Evolutionary conservation across 2,888 invertebrate species (phyloP).

Genomic region (Eudemis profundana): DNA sequence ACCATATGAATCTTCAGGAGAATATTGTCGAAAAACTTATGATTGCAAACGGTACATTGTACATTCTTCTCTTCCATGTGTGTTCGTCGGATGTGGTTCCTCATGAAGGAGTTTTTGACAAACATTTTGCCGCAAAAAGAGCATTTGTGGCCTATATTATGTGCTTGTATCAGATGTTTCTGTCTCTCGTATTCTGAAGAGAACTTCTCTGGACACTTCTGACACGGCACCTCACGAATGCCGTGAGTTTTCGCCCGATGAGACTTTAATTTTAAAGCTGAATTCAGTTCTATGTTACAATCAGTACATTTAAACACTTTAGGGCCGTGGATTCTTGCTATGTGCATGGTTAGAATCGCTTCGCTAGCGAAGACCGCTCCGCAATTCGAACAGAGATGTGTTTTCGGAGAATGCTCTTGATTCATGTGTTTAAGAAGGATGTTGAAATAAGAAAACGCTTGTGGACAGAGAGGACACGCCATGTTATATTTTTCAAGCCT

Average conservation of each 20-base stretch:
- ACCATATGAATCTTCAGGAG: slow-evolving; percentile 68
- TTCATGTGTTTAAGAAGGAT: slow-evolving; percentile 47
- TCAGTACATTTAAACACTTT: slow-evolving; percentile 43
- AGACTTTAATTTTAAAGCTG: slow-evolving; percentile 41
- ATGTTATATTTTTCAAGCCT: slow-evolving; percentile 46
- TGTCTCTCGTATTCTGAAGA: slow-evolving; percentile 44
- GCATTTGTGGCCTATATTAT: slow-evolving; percentile 48
- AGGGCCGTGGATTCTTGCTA: slow-evolving; percentile 39
- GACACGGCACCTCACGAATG: slow-evolving; percentile 42
- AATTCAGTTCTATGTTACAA: slow-evolving; percentile 37
- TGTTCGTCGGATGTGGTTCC: slow-evolving; percentile 58
- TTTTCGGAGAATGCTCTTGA: slow-evolving; percentile 46
- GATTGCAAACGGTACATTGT: slow-evolving; percentile 61
- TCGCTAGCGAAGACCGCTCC: slow-evolving; percentile 44
- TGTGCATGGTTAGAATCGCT: slow-evolving; percentile 42
- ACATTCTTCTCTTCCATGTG: slow-evolving; percentile 64
- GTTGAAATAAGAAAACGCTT: slow-evolving; percentile 46
- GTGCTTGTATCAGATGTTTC: slow-evolving; percentile 46
- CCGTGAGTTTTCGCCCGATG: slow-evolving; percentile 47
- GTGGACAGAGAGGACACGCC: slow-evolving; percentile 45
- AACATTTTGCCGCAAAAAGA: slow-evolving; percentile 50
- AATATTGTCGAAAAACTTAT: slow-evolving; percentile 60
- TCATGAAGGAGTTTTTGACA: slow-evolving; percentile 54
- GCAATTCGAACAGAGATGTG: slow-evolving; percentile 47
- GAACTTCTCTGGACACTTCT: slow-evolving; percentile 47